Percentiles rank a stretch among this genome's conserved stretches.
Evolutionary conservation across 1,140 invertebrate species (phyloP).

Genomic region (Hesperophylax magnus): DNA sequence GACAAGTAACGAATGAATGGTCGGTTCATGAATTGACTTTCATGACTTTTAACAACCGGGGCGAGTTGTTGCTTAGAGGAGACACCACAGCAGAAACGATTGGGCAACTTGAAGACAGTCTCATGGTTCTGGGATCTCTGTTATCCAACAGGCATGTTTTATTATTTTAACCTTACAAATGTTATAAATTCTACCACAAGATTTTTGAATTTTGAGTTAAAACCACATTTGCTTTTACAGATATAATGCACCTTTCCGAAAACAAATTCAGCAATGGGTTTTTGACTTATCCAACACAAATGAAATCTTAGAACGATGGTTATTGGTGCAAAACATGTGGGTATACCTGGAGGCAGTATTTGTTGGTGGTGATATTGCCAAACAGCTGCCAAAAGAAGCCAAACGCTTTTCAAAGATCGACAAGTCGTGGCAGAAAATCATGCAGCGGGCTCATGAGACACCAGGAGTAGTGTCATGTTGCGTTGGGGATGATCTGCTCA

Average conservation of each 20-base stretch:
- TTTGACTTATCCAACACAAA: constrained; percentile 95
- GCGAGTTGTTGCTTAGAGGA: constrained; percentile 91
- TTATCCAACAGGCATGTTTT: constrained; percentile 84
- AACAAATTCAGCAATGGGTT: constrained; percentile 97
- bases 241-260: constrained; percentile 96
- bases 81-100: constrained; percentile 97
- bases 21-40: constrained; percentile 93
- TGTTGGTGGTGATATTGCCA: constrained; percentile 97
- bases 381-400: constrained; percentile 95
- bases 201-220: not conserved
- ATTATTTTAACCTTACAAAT: no score
- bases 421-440: constrained; percentile 98
- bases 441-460: constrained; percentile 95
- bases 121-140: constrained; percentile 95
- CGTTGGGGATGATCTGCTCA: constrained; percentile 94
- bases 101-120: constrained; percentile 92
- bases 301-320: constrained; percentile 96
- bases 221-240: constrained; percentile 66
- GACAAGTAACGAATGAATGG: constrained; percentile 97
- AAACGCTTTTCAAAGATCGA: constrained; percentile 97
- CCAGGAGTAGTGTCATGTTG: constrained; percentile 96
- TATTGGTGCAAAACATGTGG: constrained; percentile 98
- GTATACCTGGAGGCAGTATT: constrained; percentile 98
- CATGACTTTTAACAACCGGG: constrained; percentile 95
- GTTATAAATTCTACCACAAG: no score